Evolutionary conservation across 2,888 invertebrate species (phyloP), one percentile per base, ranked within the genome.

Genomic region (Diploptera punctata): DNA sequence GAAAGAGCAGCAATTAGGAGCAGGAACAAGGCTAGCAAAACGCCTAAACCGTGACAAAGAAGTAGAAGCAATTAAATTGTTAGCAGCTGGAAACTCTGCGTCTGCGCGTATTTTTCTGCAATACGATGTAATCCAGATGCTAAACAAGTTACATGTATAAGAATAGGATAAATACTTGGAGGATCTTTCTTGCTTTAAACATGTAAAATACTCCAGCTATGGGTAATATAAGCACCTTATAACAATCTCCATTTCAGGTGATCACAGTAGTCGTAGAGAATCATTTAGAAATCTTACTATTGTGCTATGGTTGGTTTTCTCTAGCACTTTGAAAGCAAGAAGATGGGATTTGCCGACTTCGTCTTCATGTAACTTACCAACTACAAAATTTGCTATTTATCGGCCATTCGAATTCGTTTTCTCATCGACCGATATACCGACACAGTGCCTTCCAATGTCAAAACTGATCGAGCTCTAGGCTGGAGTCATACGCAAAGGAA

Each of bases 351-450:
- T 47, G 47, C 47, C 47, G 16, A 18, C 29, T 24, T 60, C 31
- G 29, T 60, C 57, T 24, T n/a, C 29, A 60, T 26, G 31, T 26
- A 60, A 29, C 31, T 60, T 60, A 26, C 57, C 29, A 26, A 16
- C 31, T 26, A 60, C n/a, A 2, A 60, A 60, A 60, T 60, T 60
- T 26, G 31, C 57, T 60, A 60, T 26, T 13, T 60, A 60, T 60
- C n/a, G 3, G 57, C 26, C n/a, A n/a, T n/a, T n/a, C n/a, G n/a
- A n/a, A n/a, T n/a, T n/a, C n/a, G n/a, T n/a, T n/a, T n/a, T n/a
- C n/a, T n/a, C n/a, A n/a, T n/a, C n/a, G n/a, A n/a, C n/a, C n/a
- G n/a, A n/a, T n/a, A n/a, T n/a, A n/a, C n/a, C n/a, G n/a, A n/a
- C n/a, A n/a, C n/a, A n/a, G n/a, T n/a, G n/a, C n/a, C n/a, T n/a